Evolutionary conservation across 2,888 invertebrate genomes (phyloP), one percentile per base, ranked within the genome.

Genomic region (Diplazon laetatorius): DNA sequence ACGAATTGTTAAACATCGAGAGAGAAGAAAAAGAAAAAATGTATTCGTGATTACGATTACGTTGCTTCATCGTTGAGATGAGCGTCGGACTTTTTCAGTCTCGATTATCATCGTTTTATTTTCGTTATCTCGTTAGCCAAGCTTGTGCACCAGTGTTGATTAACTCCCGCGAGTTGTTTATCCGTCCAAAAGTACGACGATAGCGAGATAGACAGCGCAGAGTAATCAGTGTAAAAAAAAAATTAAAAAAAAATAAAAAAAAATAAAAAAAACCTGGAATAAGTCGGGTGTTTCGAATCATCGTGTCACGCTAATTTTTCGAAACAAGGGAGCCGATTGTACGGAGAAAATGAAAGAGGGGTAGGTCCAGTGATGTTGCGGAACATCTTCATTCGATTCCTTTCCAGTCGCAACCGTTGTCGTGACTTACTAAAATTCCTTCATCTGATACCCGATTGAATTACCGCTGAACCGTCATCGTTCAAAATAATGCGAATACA

Each of bases 271-370:
- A 37, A 39, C 22, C 39, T 14, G 42, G 55, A 55, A 55, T 30
- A 68, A 55, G 37, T 20, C 14, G 52, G 18, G n/a, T 25, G 50
- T 52, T 66, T 66, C 37, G 2, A 65, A 16, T 14, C 50, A 48
- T 65, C 37, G 37, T 37, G 22, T 65, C 37, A 65, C 37, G 50
- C 65, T 39, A 65, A 65, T 65, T 65, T 65, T 50, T 65, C 37
- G 39, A 65, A 37, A 55, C 52, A 55, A 55, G 30, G 37, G 48
- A 22, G 50, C n/a, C n/a, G 22, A 16, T 9, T 37, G 37, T 35
- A 18, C 2, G 10, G 37, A 35, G 37, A 9, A 39, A 50, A 39
- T 65, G 25, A 65, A 20, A 37, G 48, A 50, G 35, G 50, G 37
- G 50, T 30, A 63, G n/a, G 46, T 48, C 30, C 16, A 46, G 30